Evolutionary conservation across 2,888 invertebrate species (phyloP), one percentile per base, ranked within the genome.

Genomic region (Apamea monoglypha): DNA sequence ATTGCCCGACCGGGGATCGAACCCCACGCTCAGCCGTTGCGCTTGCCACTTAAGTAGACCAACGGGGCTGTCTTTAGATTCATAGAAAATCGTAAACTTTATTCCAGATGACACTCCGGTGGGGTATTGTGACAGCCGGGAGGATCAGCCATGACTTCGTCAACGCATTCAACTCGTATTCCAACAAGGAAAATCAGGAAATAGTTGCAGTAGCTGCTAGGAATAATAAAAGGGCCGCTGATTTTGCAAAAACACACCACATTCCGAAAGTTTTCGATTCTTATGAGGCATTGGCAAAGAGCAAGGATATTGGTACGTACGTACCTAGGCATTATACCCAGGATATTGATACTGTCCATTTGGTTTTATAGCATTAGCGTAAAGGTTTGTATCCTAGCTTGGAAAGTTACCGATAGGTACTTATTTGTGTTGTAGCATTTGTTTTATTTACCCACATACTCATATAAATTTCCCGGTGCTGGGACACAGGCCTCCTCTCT

Each of bases 51-150:
- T 44, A 16, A 21, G 36, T 14, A 50, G 16, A 66, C 16, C 21
- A 8, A 10, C 8, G 29, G 14, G 32, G 2, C 6, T 25, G 7
- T 32, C 14, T 32, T 40, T 78, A 40, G 0, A 36, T 66, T 59
- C 16, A 44, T n/a, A 29, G 44, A 44, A 32, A 10, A 21, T 59
- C 16, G 7, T 61, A 36, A 36, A 47, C 18, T 76, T 7, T 29
- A 29, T 84, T 76, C 64, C 87, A 96, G 95, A 97, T 96, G 97
- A 90, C 94, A 66, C 85, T 98, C 71, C 97, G 98, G 86, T 99
- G 99, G 99, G 99, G 99, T 79, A 98, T 99, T 82, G 97, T 97
- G 7, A 97, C 98, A 70, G 98, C 98, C 66, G 99, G 98, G 0
- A 98, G 98, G 94, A 99, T 99, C 86, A 97, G 98, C 88, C 97